Evolutionary conservation across 2,113 vertebrate species (phyloP), one percentile per base, ranked within the genome.

Genomic region (Petaurus breviceps): DNA sequence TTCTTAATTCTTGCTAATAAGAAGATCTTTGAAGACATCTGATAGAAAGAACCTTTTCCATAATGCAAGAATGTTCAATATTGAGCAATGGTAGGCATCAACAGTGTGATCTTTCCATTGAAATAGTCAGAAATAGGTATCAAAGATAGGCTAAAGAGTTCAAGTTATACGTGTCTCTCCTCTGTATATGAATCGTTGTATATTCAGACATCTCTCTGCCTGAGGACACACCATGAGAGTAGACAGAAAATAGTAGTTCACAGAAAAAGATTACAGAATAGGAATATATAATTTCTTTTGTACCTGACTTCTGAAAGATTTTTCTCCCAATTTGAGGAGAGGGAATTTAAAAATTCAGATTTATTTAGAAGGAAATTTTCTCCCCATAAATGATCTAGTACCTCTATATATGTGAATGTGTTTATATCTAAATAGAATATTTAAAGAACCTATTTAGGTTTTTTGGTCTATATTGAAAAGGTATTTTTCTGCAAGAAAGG

Each of bases 1-100:
- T 97, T 96, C 97, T 98, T 98, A 97, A 98, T 95, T 98, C 97
- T 97, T 97, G 94, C 97, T 98, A 98, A 98, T 98, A 97, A 98
- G 97, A 97, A 96, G 96, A 95, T 98, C 97, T 96, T 96, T 51
- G 96, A 94, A 96, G 96, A 93, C 24, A 91, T 95, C 96, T 94
- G 93, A 97, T 77, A 96, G 97, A 96, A 98, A 97, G 96, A 51
- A 92, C 55, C 97, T 97, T 98, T 98, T 97, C 97, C 49, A 28
- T 96, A 93, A 95, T 2, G 47, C 0, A n/a, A 98, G 46, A 53
- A 50, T 28, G 92, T 90, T 96, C 91, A 51, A 2, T 90, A 77
- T 91, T 0, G 5, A 93, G 93, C 3, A 8, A 51, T 0, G 3
- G 43, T 93, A 91, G 92, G 92, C 95, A 89, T 92, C 2, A 50